Evolutionary conservation across 2,113 vertebrate species (phyloP).

Genomic region (Stegostoma tigrinum): DNA sequence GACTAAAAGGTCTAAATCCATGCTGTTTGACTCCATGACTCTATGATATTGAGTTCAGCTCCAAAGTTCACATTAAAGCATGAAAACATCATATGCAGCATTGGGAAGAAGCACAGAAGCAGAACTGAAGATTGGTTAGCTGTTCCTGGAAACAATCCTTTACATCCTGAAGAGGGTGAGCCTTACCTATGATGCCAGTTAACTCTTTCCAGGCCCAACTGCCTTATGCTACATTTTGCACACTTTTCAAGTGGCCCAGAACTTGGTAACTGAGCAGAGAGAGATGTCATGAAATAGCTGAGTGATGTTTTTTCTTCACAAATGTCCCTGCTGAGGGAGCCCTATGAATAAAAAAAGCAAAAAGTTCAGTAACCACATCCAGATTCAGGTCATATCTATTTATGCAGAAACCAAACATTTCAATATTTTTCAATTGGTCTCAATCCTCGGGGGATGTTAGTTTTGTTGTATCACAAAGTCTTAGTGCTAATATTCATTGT

Average conservation of each 20-base stretch:
- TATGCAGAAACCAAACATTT: conserved; percentile 6
- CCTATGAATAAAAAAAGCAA: background rate
- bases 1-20: no score
- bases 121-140: no score
- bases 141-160: no score
- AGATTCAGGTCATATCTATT: conserved; percentile 21
- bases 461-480: background rate
- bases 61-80: no score
- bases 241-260: background rate
- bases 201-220: no score
- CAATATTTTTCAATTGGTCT: conserved; percentile 3
- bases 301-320: background rate
- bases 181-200: no score
- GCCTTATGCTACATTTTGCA: background rate
- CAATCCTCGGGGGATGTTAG: background rate
- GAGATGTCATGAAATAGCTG: background rate
- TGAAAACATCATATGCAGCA: no score
- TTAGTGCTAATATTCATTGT: background rate
- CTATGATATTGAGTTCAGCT: no score
- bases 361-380: background rate
- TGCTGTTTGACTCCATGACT: no score
- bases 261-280: background rate
- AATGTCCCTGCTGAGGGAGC: background rate
- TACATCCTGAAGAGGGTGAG: no score
- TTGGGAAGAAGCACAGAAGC: no score